Evolutionary conservation across 2,888 invertebrate species (phyloP), one percentile per base, ranked within the genome.

Genomic region (Embidobia sp.): DNA sequence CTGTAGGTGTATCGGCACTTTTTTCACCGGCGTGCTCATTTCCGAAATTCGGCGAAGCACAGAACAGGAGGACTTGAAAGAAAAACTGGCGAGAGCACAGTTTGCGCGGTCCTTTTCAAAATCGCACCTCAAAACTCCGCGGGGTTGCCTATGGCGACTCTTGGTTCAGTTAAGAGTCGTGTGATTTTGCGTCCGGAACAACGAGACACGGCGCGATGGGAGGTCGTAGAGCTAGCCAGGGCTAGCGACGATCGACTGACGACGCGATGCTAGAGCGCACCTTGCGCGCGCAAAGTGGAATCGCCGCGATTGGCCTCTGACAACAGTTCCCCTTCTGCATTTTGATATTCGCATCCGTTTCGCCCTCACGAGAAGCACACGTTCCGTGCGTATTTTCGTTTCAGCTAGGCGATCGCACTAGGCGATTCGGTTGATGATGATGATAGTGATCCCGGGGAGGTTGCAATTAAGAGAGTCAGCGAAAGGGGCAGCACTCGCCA

Each of bases 1-100:
- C 94, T 97, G 96, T 87, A 96, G 92, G 91, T 98, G 97, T 89
- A 98, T 97, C 72, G 97, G 97, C 76, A 97, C 97, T 91, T 98
- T 97, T 91, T 97, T 97, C 82, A 97, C 96, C 80, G 96, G 96
- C 81, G 96, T 95, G 84, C 93, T 92, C 94, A 94, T 94, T 89
- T 90, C 76, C 48, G 35, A n/a, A n/a, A 22, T 3, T 19, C 42
- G 10, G 19, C 6, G 6, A 22, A 22, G 6, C n/a, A n/a, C n/a
- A n/a, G n/a, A n/a, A n/a, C n/a, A n/a, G n/a, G n/a, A n/a, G n/a
- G n/a, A n/a, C n/a, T n/a, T n/a, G 22, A 4, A 6, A 22, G 22
- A 4, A 22, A 22, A 22, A 6, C 6, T 22, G 22, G 6, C 22
- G 6, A 22, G 6, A 22, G 22, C 22, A 22, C 22, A 4, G 22